A percentile compares a stretch with the other conserved stretches of the same genome.
phyloP scores from a whole-genome alignment of 1,140 invertebrate species.

The Drosophila takahashii region DNA sequence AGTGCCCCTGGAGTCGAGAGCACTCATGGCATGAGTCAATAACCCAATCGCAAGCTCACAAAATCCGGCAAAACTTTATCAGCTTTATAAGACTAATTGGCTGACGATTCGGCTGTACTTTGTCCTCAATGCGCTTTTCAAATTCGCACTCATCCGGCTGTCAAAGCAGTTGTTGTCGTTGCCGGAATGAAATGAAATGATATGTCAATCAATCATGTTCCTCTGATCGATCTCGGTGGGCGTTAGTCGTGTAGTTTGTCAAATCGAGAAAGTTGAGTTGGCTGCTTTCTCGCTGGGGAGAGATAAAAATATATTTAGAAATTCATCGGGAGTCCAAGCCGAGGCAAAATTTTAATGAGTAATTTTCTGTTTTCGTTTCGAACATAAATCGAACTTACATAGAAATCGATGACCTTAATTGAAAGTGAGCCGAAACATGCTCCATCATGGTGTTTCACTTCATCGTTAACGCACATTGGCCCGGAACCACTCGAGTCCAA shows the following conservation, averaged over 20 bases:
- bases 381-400: slow-evolving; percentile 36
- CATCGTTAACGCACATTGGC: slow-evolving; percentile 45
- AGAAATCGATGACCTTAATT: slow-evolving; percentile 31
- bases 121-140: slow-evolving; percentile 54
- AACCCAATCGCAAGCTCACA: slow-evolving; percentile 20
- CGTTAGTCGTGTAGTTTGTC: slow-evolving; percentile 44
- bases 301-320: slow-evolving; percentile 40
- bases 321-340: neutral
- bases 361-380: slow-evolving; percentile 4
- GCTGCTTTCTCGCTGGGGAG: slow-evolving; percentile 14
- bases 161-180: slow-evolving; percentile 19
- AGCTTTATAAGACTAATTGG: slow-evolving; percentile 49
- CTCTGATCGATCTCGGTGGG: slow-evolving; percentile 61
- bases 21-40: slow-evolving; percentile 26
- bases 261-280: slow-evolving; percentile 40
- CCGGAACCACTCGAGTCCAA: slow-evolving; percentile 59
- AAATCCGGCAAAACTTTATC: slow-evolving; percentile 35
- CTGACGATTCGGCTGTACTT: slow-evolving; percentile 24
- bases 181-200: slow-evolving; percentile 32
- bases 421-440: slow-evolving; percentile 34
- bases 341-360: slow-evolving; percentile 27
- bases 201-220: slow-evolving; percentile 75
- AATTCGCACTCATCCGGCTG: slow-evolving; percentile 56
- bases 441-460: slow-evolving; percentile 44
- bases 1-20: slow-evolving; percentile 15